Conservation (phyloP, 2,797 vertebrate genomes). For the Diceros bicornis region DNA sequence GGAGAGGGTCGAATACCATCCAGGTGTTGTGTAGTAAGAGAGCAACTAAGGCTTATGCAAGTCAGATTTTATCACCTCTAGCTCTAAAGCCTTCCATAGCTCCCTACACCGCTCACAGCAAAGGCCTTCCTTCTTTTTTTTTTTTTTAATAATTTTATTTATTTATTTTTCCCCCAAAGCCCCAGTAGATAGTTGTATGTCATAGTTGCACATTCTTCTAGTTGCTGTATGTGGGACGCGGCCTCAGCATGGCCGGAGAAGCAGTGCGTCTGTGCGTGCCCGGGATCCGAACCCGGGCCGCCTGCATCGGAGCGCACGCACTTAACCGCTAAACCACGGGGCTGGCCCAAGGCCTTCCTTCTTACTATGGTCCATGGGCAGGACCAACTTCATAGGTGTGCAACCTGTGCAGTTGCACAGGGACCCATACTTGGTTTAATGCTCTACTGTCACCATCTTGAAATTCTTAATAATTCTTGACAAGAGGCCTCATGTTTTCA, state of each 20-base stretch:
- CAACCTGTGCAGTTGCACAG: not conserved
- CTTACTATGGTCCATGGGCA: not conserved
- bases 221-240: too few relatives aligned
- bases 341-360: not conserved
- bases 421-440: not conserved
- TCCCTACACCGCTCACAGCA: not conserved
- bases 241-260: too few relatives aligned
- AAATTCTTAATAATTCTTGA: constrained; percentile 41
- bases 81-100: not conserved
- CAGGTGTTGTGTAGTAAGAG: not conserved
- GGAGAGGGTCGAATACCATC: not conserved
- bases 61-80: not conserved
- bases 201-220: too few relatives aligned
- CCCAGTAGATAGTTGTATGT: too few relatives aligned
- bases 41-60: not conserved
- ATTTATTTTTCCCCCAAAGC: too few relatives aligned
- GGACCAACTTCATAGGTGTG: not conserved
- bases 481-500: not conserved
- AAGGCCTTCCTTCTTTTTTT: not conserved
- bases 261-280: too few relatives aligned
- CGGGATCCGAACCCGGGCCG: too few relatives aligned
- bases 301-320: too few relatives aligned
- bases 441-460: not conserved
- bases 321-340: too few relatives aligned
- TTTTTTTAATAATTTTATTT: too few relatives aligned